Conservation (phyloP, 2,113 vertebrate species). For the Tychaedon coryphoeus region DNA sequence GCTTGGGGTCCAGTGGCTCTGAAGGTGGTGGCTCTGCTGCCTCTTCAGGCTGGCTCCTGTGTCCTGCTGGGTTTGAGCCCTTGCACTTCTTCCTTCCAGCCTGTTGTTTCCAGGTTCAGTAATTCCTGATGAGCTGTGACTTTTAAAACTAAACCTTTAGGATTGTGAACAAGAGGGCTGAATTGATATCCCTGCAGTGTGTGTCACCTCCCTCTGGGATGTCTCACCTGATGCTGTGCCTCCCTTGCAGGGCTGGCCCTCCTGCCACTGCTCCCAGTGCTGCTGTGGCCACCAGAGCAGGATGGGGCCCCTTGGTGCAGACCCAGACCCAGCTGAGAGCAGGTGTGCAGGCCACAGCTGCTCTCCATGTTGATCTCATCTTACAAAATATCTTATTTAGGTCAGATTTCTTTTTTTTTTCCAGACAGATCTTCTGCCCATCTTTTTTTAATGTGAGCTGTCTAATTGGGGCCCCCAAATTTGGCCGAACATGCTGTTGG, state of each 20-base stretch:
- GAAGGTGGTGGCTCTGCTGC: not conserved
- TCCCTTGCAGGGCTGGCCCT: not conserved
- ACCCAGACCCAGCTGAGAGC: not conserved
- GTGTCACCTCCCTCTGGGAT: not conserved
- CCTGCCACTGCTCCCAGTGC: not conserved
- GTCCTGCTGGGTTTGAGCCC: not conserved
- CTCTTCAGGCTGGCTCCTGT: not conserved
- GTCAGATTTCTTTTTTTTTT: not conserved
- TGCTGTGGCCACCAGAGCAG: not conserved
- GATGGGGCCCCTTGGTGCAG: not conserved
- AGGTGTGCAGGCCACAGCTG: not conserved
- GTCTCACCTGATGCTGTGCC: not conserved
- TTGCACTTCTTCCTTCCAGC: not conserved
- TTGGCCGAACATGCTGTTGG: not conserved
- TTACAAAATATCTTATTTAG: conserved; percentile 24
- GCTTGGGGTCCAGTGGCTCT: not conserved
- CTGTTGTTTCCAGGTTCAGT: not conserved
- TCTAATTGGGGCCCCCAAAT: conserved; percentile 12
- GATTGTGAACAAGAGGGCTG: not conserved
- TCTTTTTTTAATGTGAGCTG: conserved; percentile 2
- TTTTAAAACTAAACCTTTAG: conserved; percentile 24
- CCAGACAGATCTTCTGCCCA: not conserved
- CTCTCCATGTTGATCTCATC: not conserved
- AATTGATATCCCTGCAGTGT: not conserved
- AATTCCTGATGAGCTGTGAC: not conserved